Conservation (phyloP, 2,113 vertebrate genomes). For the Sinosuthora webbiana region DNA sequence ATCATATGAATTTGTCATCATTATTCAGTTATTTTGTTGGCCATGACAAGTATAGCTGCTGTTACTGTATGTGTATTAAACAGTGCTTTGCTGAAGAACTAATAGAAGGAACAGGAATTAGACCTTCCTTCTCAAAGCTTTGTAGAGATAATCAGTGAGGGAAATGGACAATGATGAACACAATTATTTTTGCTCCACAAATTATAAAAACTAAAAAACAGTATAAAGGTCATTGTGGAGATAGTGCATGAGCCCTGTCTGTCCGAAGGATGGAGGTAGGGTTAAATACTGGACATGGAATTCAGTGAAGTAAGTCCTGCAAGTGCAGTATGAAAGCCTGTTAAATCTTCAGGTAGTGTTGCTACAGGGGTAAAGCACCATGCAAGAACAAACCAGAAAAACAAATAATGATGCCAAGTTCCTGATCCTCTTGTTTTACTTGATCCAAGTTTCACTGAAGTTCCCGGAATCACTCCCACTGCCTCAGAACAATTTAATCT, state of each 20-base stretch:
- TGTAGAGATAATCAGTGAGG: not conserved
- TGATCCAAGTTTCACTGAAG: not conserved
- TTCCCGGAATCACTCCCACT: not conserved
- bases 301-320: not conserved
- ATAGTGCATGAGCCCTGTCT: not conserved
- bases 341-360: not conserved
- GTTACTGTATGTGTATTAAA: not conserved
- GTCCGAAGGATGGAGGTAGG: not conserved
- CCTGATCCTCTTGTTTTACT: not conserved
- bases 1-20: not conserved
- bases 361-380: not conserved
- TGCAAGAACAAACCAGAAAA: not conserved
- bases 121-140: not conserved
- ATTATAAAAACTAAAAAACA: not conserved
- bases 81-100: not conserved
- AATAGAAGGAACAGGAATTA: not conserved
- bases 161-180: not conserved
- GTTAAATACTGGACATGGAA: not conserved
- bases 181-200: not conserved
- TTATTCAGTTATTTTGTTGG: not conserved
- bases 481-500: not conserved
- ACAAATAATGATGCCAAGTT: not conserved
- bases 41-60: not conserved
- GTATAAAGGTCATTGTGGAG: not conserved
- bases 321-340: not conserved